Percentiles rank a stretch among this genome's conserved stretches.
Evolutionary conservation across 2,113 vertebrate genomes (phyloP).

Genomic region (Ageneiosus marmoratus): DNA sequence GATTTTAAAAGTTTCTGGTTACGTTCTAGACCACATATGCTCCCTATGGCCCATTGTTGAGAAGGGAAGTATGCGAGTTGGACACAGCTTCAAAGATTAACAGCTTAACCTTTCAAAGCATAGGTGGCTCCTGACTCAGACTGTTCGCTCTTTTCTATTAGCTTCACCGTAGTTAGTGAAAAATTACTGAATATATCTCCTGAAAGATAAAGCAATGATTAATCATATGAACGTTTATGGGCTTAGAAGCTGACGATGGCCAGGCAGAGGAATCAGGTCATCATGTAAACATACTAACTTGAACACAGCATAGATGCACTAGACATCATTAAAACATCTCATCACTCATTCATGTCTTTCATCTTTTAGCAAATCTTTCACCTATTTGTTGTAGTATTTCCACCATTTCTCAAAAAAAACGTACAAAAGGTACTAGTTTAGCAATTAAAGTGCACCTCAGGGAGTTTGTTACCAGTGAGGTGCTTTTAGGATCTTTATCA

Average conservation of each 20-base stretch:
- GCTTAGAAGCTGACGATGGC: neutral
- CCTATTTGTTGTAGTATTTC: neutral
- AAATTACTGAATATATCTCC: neutral
- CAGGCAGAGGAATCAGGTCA: neutral
- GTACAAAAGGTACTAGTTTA: neutral
- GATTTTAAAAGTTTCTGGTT: neutral
- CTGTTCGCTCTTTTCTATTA: neutral
- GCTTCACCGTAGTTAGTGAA: neutral
- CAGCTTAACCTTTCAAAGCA: neutral
- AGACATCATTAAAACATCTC: neutral
- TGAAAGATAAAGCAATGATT: neutral
- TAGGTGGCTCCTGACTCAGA: neutral
- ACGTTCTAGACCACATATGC: slow-evolving; percentile 1
- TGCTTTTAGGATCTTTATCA: neutral
- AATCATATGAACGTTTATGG: neutral
- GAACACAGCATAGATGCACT: neutral
- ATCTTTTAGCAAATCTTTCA: neutral
- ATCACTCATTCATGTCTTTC: neutral
- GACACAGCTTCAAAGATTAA: slow-evolving; percentile 1
- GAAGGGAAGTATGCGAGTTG: neutral
- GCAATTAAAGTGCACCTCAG: neutral
- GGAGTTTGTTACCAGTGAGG: neutral
- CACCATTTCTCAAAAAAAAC: neutral
- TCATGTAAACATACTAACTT: neutral
- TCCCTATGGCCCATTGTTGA: slow-evolving; percentile 1